Base-by-base conservation (phyloP, 2,888 invertebrate genomes). In the Dusona sp. region DNA sequence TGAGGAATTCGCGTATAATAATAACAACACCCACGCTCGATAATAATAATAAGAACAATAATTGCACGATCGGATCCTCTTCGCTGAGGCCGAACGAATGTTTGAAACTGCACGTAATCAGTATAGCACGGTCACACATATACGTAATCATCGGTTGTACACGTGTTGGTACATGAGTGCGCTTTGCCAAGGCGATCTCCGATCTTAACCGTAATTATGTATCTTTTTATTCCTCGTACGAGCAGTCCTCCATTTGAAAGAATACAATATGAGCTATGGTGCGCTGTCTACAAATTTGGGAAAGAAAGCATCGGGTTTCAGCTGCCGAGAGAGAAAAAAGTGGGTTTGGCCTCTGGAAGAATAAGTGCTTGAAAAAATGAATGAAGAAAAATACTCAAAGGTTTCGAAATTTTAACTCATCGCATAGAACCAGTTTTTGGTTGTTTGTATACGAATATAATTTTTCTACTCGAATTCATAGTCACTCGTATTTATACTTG, bases 1-100 rank as follows among this genome's bases (percentile, higher is more conserved):
- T 88, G 89, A 89, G 89, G 89, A 90, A 89, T 89, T 90, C 90
- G 79, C 82, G 86, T 84, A 84, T 77, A 84, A 87, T 84, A 87
- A 87, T 54, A 87, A 87, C 86, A 87, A 87, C 86, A 87, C 86
- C 89, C 89, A 88, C 88, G 89, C 85, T 86, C 88, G 85, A 87
- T 86, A 86, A 90, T 88, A 84, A 88, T 88, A 85, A 89, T 85
- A 79, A 42, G 70, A 85, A 83, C 82, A 77, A 78, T 84, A 79
- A 83, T 80, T 83, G 74, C 70, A 79, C 81, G 74, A 82, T 83
- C 80, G 84, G 70, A 79, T 75, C 65, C 70, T 83, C 83, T 57
- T 80, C 70, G 79, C 79, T 72, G 70, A 77, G 77, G 65, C 70
- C 83, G 77, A 81, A 75, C 84, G 82, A 64, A 83, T 70, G 80